Conservation (phyloP, 2,888 invertebrate genomes). For the Mellilla xanthometata region DNA sequence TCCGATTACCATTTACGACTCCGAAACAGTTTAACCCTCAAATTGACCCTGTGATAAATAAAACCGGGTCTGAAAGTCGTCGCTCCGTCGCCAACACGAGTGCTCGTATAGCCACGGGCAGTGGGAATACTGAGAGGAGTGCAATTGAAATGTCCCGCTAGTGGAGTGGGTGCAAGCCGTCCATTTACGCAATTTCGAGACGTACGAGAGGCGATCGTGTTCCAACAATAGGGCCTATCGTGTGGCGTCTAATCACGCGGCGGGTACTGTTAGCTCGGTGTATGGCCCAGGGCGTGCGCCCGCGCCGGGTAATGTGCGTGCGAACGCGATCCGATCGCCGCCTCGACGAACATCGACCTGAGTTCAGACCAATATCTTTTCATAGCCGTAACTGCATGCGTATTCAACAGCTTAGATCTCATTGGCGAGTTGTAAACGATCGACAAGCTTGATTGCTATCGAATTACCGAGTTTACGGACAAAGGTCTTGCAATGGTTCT, state of each 20-base stretch:
- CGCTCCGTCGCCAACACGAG: slow-evolving; percentile 35
- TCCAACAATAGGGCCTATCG: slow-evolving; percentile 79
- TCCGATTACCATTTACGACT: slow-evolving; percentile 46
- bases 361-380: slow-evolving; percentile 44
- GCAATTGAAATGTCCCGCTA: slow-evolving; percentile 80
- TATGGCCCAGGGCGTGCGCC: slow-evolving; percentile 58
- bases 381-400: slow-evolving; percentile 41
- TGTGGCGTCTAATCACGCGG: slow-evolving; percentile 79
- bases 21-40: slow-evolving; percentile 25
- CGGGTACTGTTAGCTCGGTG: slow-evolving; percentile 73
- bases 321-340: slow-evolving; percentile 73
- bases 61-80: slow-evolving; percentile 15
- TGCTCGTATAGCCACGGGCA: slow-evolving; percentile 44
- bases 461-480: not conserved
- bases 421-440: not conserved
- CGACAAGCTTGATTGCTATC: not conserved
- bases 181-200: slow-evolving; percentile 80
- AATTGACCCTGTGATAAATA: slow-evolving; percentile 23
- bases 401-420: not conserved
- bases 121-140: slow-evolving; percentile 44
- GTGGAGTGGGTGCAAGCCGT: slow-evolving; percentile 71
- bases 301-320: slow-evolving; percentile 73
- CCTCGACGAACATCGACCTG: slow-evolving; percentile 43
- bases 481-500: slow-evolving; percentile 3
- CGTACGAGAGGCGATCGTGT: slow-evolving; percentile 77